Conservation (phyloP, 2,797 vertebrate species). For the Microcaecilia unicolor region DNA sequence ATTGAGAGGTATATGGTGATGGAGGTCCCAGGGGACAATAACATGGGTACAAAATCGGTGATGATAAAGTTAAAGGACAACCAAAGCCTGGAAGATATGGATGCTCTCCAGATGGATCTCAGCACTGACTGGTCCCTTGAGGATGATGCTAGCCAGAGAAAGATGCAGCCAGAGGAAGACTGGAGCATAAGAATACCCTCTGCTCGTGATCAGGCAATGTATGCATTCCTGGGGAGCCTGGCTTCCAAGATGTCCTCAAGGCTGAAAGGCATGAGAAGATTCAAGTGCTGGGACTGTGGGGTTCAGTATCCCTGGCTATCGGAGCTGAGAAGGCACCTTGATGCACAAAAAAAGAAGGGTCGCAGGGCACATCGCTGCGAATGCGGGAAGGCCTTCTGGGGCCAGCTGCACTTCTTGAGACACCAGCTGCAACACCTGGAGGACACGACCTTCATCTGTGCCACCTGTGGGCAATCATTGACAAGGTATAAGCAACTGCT, state of each 20-base stretch:
- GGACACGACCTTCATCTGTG: constrained; percentile 56
- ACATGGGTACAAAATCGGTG: too few species aligned
- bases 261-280: constrained; percentile 17
- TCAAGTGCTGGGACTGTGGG: constrained; percentile 61
- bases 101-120: too few species aligned
- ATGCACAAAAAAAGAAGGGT: constrained; percentile 12
- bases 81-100: constrained; percentile 17
- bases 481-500: constrained; percentile 52
- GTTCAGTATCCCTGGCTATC: constrained; percentile 50
- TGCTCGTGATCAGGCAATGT: too few species aligned
- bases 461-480: constrained; percentile 60
- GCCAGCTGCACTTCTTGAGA: constrained; percentile 57
- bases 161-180: constrained; percentile 3
- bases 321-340: constrained; percentile 25
- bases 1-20: background rate
- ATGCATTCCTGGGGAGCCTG: too few species aligned
- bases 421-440: constrained; percentile 66
- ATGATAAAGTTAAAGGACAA: constrained; percentile 26
- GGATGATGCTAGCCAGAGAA: too few species aligned
- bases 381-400: constrained; percentile 57
- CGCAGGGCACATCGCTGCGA: constrained; percentile 46
- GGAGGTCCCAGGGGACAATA: background rate
- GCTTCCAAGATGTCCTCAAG: too few species aligned
- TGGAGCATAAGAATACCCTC: constrained; percentile 7
- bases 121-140: too few species aligned